Conservation (phyloP, 2,797 vertebrate species). For the Trachops cirrhosus region DNA sequence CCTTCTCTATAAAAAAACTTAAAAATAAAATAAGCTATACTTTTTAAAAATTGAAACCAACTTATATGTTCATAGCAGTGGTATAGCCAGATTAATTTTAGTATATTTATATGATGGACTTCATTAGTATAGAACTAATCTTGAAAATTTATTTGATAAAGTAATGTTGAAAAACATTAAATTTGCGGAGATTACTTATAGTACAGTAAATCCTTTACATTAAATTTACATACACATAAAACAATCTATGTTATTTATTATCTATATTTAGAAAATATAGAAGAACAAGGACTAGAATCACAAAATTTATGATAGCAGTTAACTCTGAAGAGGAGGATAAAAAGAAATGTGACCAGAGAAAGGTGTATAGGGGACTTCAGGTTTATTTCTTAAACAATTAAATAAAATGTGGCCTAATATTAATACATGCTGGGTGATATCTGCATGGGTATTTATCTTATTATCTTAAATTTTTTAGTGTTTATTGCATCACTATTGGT, state of each 20-base stretch:
- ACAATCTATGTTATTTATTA: not conserved
- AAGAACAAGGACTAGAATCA: not conserved
- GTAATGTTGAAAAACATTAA: slow-evolving; percentile 20
- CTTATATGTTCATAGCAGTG: not conserved
- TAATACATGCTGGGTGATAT: not conserved
- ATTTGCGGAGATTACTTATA: not conserved
- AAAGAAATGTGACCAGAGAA: not conserved
- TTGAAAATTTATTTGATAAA: not conserved
- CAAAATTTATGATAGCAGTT: slow-evolving; percentile 2
- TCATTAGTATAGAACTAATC: not conserved
- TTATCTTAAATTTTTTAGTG: not conserved
- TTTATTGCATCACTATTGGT: too few relatives aligned
- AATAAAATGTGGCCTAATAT: not conserved
- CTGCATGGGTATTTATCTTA: not conserved
- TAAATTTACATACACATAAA: not conserved
- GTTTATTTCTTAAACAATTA: slow-evolving; percentile 26
- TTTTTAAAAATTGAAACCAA: not conserved
- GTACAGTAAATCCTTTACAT: slow-evolving; percentile 2
- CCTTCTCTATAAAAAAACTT: not conserved
- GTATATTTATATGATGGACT: not conserved
- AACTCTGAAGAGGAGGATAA: not conserved
- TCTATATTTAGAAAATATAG: not conserved
- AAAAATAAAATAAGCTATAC: not conserved
- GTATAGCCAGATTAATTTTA: not conserved
- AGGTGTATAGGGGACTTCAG: not conserved